Evolutionary conservation across 2,113 vertebrate genomes (phyloP).

Genomic region (Danio rerio): DNA sequence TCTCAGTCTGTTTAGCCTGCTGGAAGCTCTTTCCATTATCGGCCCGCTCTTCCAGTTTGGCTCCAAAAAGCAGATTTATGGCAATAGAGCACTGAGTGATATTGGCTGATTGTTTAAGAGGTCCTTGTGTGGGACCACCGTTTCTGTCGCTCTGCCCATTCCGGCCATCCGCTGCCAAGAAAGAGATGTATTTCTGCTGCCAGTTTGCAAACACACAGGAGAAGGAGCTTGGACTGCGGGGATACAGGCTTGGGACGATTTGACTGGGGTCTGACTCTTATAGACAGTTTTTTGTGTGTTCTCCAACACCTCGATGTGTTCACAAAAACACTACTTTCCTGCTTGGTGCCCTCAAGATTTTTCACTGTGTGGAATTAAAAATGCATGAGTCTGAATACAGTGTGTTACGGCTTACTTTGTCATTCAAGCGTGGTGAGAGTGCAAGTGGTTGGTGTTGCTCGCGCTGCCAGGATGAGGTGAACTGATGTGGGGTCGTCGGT

Average conservation of each 20-base stretch:
- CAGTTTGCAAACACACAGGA: slow-evolving; percentile 7
- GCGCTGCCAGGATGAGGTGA: slow-evolving; percentile 14
- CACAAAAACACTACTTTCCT: slow-evolving; percentile 6
- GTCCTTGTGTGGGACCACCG: slow-evolving; percentile 25
- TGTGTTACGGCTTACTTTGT: slow-evolving; percentile 27
- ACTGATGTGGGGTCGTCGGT: slow-evolving; percentile 17
- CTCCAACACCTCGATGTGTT: background rate
- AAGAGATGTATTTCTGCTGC: background rate
- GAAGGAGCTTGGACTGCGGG: background rate
- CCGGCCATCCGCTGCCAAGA: background rate
- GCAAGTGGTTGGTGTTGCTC: slow-evolving; percentile 12
- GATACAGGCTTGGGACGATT: slow-evolving; percentile 16
- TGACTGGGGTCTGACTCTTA: background rate
- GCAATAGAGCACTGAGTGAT: slow-evolving; percentile 6
- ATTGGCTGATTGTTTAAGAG: slow-evolving; percentile 33
- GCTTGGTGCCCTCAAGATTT: background rate
- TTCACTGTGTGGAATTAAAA: slow-evolving; percentile 35
- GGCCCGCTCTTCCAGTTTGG: slow-evolving; percentile 26
- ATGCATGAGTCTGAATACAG: slow-evolving; percentile 37
- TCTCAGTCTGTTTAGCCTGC: slow-evolving; percentile 25
- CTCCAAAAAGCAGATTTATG: slow-evolving; percentile 24
- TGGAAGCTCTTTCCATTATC: slow-evolving; percentile 10
- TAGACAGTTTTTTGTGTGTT: slow-evolving; percentile 4
- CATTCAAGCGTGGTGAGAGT: slow-evolving; percentile 26
- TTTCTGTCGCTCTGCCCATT: slow-evolving; percentile 23